These are phyloP conservation scores for Hyalella azteca DNA, from an alignment of 2,888 invertebrate genomes.

Conservation along the genomic window DNA sequence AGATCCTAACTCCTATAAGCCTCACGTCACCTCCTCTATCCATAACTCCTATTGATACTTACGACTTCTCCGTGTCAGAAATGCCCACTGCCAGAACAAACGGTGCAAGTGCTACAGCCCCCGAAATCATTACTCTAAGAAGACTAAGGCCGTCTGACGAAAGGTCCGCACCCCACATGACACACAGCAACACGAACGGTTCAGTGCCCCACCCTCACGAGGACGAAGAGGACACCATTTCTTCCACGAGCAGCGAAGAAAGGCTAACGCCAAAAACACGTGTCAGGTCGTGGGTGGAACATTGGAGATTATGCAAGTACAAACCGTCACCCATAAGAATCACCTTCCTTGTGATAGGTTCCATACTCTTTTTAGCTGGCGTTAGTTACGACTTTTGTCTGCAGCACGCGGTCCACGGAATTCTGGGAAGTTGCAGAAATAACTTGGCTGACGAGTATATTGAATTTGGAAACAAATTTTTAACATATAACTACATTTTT, in stretches of 20 bases:
- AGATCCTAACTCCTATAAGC: background rate
- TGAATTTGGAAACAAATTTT: slow-evolving; percentile 52
- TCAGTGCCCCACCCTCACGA: background rate
- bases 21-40: background rate
- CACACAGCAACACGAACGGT: slow-evolving; percentile 4
- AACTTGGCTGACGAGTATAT: slow-evolving; percentile 51
- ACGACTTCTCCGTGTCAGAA: background rate
- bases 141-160: background rate
- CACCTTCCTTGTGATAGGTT: slow-evolving; percentile 44
- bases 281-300: background rate
- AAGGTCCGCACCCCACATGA: background rate
- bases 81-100: background rate
- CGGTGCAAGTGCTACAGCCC: background rate
- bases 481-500: slow-evolving; percentile 48
- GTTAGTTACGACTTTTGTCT: slow-evolving; percentile 53
- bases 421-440: slow-evolving; percentile 46
- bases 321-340: slow-evolving; percentile 45
- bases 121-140: background rate
- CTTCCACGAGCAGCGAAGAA: background rate
- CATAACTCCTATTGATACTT: background rate
- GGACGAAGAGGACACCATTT: background rate
- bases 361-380: slow-evolving; percentile 45
- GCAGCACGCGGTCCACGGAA: slow-evolving; percentile 45
- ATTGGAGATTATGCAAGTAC: background rate
- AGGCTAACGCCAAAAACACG: background rate